Percentiles rank a stretch among this genome's conserved stretches.
Conservation (phyloP, 2,888 invertebrate genomes). For the Caenorhabditis macrosperma region DNA sequence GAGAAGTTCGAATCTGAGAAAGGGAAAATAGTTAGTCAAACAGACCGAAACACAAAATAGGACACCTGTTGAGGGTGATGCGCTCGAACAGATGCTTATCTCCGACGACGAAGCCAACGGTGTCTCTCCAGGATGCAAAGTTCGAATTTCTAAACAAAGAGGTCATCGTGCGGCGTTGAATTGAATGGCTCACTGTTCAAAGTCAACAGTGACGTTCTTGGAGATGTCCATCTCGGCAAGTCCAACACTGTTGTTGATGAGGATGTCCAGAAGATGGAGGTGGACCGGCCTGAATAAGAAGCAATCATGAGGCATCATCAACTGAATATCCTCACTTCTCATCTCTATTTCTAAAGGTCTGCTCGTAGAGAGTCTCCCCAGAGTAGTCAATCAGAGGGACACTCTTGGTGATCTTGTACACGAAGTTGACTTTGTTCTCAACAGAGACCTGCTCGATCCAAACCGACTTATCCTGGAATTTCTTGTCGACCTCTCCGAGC, state of each 20-base stretch:
- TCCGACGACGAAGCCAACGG: conserved; percentile 74
- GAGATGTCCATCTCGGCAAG: conserved; percentile 66
- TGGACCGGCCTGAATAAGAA: conserved; percentile 60
- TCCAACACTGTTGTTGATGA: conserved; percentile 69
- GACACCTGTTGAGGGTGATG: conserved; percentile 69
- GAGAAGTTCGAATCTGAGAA: conserved; percentile 62
- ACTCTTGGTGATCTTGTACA: conserved; percentile 64
- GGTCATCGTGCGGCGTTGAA: background rate
- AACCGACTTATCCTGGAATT: conserved; percentile 69
- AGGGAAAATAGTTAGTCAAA: background rate
- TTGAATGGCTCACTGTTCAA: conserved; percentile 59
- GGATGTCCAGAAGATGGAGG: conserved; percentile 61
- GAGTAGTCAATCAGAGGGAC: conserved; percentile 56
- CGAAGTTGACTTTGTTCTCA: conserved; percentile 58
- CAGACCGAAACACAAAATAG: background rate
- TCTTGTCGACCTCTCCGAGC: conserved; percentile 70
- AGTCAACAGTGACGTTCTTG: conserved; percentile 75
- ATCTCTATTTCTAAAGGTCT: conserved; percentile 55
- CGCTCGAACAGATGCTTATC: conserved; percentile 71
- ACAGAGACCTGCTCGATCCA: conserved; percentile 66
- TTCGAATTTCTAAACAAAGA: conserved; percentile 43
- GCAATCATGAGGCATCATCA: background rate
- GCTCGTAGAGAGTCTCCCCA: conserved; percentile 61
- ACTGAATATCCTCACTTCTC: conserved; percentile 57
- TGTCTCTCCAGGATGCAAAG: conserved; percentile 74